Conservation (phyloP, 53 echinoderm and acorn worm species). For the Temnopleurus reevesii region DNA sequence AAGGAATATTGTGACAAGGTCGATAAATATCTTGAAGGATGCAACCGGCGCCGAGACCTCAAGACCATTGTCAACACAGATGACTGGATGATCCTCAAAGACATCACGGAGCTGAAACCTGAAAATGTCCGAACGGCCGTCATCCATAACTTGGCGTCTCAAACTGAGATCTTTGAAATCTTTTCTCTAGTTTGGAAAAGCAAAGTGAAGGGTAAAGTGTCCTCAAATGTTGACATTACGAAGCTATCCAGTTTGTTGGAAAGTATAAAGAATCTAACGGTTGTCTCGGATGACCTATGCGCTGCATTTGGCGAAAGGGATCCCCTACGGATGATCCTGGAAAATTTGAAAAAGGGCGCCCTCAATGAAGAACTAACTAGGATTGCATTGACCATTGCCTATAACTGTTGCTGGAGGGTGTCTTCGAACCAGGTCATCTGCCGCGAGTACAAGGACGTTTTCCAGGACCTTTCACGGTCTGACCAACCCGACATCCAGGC, state of each 20-base stretch:
- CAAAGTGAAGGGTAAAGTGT: not conserved
- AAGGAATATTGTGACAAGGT: not conserved
- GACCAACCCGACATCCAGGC: not conserved
- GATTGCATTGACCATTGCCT: not conserved
- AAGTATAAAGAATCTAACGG: not conserved
- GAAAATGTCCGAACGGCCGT: not conserved
- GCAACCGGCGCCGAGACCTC: not conserved
- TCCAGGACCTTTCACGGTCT: not conserved
- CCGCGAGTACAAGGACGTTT: not conserved
- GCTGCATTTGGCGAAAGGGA: not conserved
- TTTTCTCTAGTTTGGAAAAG: not conserved
- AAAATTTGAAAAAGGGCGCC: not conserved
- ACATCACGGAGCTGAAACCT: not conserved
- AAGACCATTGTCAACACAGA: not conserved
- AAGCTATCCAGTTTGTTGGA: not conserved
- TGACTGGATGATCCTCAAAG: not conserved
- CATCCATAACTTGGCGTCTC: not conserved
- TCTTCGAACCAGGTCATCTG: not conserved
- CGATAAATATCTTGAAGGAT: not conserved
- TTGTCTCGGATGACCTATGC: not conserved
- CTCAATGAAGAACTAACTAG: not conserved
- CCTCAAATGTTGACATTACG: not conserved
- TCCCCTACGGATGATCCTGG: not conserved
- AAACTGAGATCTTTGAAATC: not conserved
- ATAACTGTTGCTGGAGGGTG: conserved; percentile 18